Evolutionary conservation across 2,113 vertebrate genomes (phyloP), one percentile per base, ranked within the genome.

Genomic region (Odontophorus gujanensis): DNA sequence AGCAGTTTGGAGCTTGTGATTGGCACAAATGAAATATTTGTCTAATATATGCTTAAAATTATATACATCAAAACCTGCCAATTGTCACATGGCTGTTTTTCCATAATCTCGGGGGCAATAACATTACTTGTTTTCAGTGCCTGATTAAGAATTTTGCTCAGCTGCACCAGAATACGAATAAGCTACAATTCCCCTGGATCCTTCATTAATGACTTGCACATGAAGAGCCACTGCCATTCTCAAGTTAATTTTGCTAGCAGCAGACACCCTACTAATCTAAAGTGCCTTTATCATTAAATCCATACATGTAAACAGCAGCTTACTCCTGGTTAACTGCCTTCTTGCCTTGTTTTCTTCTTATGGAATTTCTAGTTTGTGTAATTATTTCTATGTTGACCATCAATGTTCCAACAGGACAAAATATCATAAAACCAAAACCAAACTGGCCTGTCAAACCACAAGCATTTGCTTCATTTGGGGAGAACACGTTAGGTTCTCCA

Each of bases 11-110:
- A 81, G 85, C 45, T 94, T 84, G 86, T 73, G 74, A 73, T 62
- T 73, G 66, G 77, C 76, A 89, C 85, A 95, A 85, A 89, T 66
- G 47, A 92, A 94, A 66, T 76, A 94, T 66, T 73, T 83, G 53
- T 73, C 68, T 83, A 91, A 87, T 68, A 61, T 21, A 78, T 61
- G 48, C 65, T 80, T 91, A 59, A 90, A 88, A 81, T 47, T 25
- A 32, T 63, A 77, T n/a, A 32, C 30, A 57, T 6, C 55, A 85
- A 85, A 40, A 72, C 22, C 38, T 65, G 81, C 69, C 84, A 51
- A 84, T 30, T 84, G 58, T 84, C 83, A 78, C 28, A 45, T 28
- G 48, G 48, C 26, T 68, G 38, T 40, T 96, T 89, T 79, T 69
- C 53, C 51, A 83, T 21, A 74, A 5, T 61, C 89, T 34, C 57